Percentiles rank a stretch among this genome's conserved stretches.
phyloP scores from a whole-genome alignment of 2,888 invertebrate genomes.

The Drosophila leonis region DNA sequence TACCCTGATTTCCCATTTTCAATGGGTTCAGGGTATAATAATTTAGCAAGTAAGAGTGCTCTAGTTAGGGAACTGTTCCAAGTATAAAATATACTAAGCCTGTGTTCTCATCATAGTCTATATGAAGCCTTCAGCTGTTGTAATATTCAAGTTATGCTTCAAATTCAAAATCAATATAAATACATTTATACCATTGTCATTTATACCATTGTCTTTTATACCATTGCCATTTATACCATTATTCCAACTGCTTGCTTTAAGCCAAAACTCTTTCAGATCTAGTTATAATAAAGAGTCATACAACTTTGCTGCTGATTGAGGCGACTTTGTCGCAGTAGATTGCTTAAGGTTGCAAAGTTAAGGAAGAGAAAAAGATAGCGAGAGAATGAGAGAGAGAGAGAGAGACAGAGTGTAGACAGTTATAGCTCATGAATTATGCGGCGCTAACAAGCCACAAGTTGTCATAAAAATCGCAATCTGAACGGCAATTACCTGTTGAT shows the following conservation, averaged over 20 bases:
- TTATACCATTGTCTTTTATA: too few relatives aligned
- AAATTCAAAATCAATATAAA: too few relatives aligned
- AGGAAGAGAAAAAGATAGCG: not conserved
- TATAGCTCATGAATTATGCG: constrained; percentile 69
- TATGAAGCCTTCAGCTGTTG: too few relatives aligned
- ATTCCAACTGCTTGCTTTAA: not conserved
- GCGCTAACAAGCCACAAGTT: constrained; percentile 75
- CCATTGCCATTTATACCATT: not conserved
- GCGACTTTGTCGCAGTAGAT: not conserved
- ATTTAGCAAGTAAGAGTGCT: too few relatives aligned
- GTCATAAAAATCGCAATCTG: constrained; percentile 76
- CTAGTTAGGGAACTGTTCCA: too few relatives aligned
- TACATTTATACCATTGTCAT: too few relatives aligned
- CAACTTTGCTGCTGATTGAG: not conserved
- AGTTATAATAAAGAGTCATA: not conserved
- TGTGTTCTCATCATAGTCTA: too few relatives aligned
- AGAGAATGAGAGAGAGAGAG: too few relatives aligned
- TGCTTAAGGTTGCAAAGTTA: not conserved
- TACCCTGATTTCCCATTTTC: too few relatives aligned
- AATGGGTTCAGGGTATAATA: too few relatives aligned
- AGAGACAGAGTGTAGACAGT: not conserved
- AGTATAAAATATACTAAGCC: too few relatives aligned
- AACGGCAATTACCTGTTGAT: constrained; percentile 82
- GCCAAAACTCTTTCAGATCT: not conserved
- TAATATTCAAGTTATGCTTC: too few relatives aligned